Evolutionary conservation across 2,888 invertebrate species (phyloP), one percentile per base, ranked within the genome.

Genomic region (Coleophora flavipennella): DNA sequence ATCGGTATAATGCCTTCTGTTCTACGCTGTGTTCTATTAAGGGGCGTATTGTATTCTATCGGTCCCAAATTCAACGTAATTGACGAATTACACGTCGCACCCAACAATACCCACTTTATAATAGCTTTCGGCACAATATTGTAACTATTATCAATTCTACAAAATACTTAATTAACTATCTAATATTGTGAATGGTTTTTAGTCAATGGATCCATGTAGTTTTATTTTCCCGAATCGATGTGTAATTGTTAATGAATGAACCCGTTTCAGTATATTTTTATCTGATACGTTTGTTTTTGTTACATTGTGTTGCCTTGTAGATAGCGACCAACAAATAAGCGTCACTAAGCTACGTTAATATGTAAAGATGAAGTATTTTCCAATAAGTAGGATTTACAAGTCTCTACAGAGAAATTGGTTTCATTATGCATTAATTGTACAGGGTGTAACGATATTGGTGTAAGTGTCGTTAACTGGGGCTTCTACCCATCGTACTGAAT

Each of bases 1-100:
- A 79, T 77, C 68, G 70, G 65, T 68, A 80, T 75, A 79, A 72
- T 66, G 70, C 65, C 62, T 64, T 77, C 75, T 78, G 75, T 78
- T 62, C 62, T 59, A 57, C 65, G 61, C 66, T 8, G 62, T 62
- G 62, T 53, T 4, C 63, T 65, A 67, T 73, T 77, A 75, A 74
- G 67, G 65, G 60, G 58, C 20, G 58, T 75, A 78, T 81, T 81
- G 80, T 81, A 20, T 6, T 59, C 64, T 55, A 57, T 62, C 61
- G 55, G 49, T 38, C 39, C 51, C 48, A 48, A 59, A 60, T 79
- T 79, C 78, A 62, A 54, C 67, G 79, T 76, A 80, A 78, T 76
- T 74, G 74, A 67, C 67, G 67, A 75, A 75, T 73, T 69, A 65
- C 57, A 55, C 56, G 57, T 57, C 59, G 66, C 54, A 51, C 32